Evolutionary conservation across 2,888 invertebrate genomes (phyloP), one percentile per base, ranked within the genome.

Genomic region (Muschampia plurimacula): DNA sequence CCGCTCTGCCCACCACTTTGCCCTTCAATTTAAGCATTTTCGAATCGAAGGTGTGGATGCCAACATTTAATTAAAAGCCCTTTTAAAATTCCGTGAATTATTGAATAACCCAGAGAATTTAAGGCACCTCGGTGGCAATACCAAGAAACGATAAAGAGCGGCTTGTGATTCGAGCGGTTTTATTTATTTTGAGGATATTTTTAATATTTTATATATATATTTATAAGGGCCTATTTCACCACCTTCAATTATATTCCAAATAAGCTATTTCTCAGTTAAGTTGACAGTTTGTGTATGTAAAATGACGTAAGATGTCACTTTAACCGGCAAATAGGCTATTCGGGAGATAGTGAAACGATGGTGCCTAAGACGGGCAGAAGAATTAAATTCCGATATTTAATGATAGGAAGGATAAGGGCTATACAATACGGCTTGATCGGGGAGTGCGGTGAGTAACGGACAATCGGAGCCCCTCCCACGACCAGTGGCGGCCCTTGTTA

Each of bases 61-160:
- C 32, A 79, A 84, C 82, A 83, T 87, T 90, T 92, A 93, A 93
- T 93, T 93, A 92, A 86, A 86, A 86, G 82, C 81, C 86, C 84
- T 83, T 87, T 88, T 84, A 86, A 87, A 86, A 86, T 83, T 84
- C 85, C 81, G 86, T 92, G 89, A 93, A 87, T 90, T 93, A 93
- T 91, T 86, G 87, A 87, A 82, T 83, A 81, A 86, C 85, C 89
- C 85, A 83, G 83, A 84, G 83, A 86, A 88, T 88, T 88, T 86
- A 85, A 88, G 84, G 83, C 83, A 84, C 76, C 81, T 81, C 79
- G 81, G 81, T 80, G 81, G 81, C 82, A 86, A 88, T 92, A 90
- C 90, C 82, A 83, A 86, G 91, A 91, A 91, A 83, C 86, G 85
- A 89, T 91, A 87, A 88, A 89, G 84, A 78, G 22, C 83, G 82